Evolutionary conservation across 1,140 invertebrate species (phyloP), one percentile per base, ranked within the genome.

Genomic region (Meloidogyne floridensis): DNA sequence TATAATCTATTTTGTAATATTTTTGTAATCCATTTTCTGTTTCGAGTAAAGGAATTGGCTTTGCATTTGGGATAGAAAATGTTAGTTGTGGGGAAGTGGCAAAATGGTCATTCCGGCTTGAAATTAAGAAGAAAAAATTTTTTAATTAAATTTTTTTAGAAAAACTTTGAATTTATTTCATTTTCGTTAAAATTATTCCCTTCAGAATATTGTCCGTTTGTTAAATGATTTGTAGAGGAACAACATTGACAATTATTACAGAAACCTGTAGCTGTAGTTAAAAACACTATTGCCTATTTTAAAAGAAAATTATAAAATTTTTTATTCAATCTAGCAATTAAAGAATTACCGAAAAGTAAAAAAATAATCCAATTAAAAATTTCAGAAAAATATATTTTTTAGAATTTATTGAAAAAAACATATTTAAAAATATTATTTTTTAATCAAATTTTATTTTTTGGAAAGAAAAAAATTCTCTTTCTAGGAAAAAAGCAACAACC

Each of bases 221-320:
- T 13, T 65, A 65, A 18, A n/a, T 18, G 15, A 65, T 65, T 65
- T 5, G 59, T 32, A 32, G 32, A 65, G n/a, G 59, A 18, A 8
- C 59, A 65, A 65, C 59, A 65, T 65, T 65, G 59, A 65, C 59
- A 65, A n/a, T 18, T 65, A 65, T 18, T 65, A n/a, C 59, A 65
- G n/a, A 65, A 65, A 65, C n/a, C 7, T 3, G 4, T 18, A 2
- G 59, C 5, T 4, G n/a, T 2, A n/a, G 47, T 47, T 47, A 47
- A 8, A 8, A 6, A 65, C 5, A 65, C n/a, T 65, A 32, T 32
- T 32, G 2, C 59, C 59, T 65, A n/a, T 65, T 65, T 65, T 32
- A 32, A 32, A 2, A 32, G 32, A 32, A 32, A 32, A 32, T 32
- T 32, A 32, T 32, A 2, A 32, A 32, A 32, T 32, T 32, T 32